A percentile compares a stretch with the other conserved stretches of the same genome.
phyloP scores from a whole-genome alignment of 2,797 vertebrate genomes.

The Xiphophorus birchmanni region DNA sequence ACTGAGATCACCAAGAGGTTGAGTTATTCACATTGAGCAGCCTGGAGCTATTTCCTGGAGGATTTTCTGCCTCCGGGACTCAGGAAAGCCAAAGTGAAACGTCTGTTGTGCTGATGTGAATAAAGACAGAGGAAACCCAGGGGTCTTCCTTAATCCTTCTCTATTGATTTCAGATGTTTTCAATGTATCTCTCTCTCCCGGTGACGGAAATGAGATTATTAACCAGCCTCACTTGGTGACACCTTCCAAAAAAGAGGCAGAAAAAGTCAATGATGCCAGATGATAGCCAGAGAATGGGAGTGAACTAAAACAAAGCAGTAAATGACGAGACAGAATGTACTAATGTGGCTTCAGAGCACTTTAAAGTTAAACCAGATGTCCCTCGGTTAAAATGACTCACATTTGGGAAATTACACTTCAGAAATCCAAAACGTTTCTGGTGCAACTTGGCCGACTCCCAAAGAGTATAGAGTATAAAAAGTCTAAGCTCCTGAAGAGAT shows the following conservation, averaged over 20 bases:
- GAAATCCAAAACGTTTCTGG: background rate
- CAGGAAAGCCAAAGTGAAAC: conserved; percentile 10
- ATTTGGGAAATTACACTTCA: conserved; percentile 43
- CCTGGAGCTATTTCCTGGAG: conserved; percentile 19
- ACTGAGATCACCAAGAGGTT: conserved; percentile 24
- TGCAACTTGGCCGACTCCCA: background rate
- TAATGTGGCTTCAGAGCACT: conserved; percentile 12
- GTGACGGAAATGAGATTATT: conserved; percentile 58
- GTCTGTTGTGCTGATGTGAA: conserved; percentile 33
- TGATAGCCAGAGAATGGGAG: conserved; percentile 14
- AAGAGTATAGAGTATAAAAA: background rate
- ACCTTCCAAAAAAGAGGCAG: conserved; percentile 50
- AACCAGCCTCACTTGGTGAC: conserved; percentile 42
- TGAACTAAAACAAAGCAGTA: conserved; percentile 1
- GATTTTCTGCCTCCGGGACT: conserved; percentile 25
- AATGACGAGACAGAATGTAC: conserved; percentile 6
- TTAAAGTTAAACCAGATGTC: conserved; percentile 25
- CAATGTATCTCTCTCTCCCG: conserved; percentile 54
- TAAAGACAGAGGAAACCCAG: conserved; percentile 36
- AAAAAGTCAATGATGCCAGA: conserved; percentile 33
- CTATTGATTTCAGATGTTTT: conserved; percentile 66
- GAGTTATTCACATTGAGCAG: conserved; percentile 6
- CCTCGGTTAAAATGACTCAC: conserved; percentile 21
- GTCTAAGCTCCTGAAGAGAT: too few species aligned
- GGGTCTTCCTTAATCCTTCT: conserved; percentile 50